phyloP scores from a whole-genome alignment of 2,113 vertebrate species.

The Emydocephalus ijimae region DNA sequence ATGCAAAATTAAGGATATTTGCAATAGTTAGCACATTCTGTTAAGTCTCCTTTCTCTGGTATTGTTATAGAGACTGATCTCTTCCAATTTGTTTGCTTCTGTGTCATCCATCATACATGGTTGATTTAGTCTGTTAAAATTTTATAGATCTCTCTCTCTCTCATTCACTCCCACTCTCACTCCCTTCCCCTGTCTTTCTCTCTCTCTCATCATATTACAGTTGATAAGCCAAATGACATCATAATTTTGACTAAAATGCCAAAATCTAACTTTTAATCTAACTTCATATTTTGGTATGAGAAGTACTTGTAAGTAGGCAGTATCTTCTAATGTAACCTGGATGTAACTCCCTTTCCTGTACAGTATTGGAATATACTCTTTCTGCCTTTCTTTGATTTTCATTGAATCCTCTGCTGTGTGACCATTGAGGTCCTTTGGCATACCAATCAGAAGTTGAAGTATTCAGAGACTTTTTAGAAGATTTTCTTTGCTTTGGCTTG shows the following conservation, averaged over 20 bases:
- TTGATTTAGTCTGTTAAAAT: background rate
- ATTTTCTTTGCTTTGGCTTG: background rate
- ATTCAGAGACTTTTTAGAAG: background rate
- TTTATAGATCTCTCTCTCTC: background rate
- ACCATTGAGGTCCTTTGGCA: background rate
- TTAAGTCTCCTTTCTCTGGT: background rate
- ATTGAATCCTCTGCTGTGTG: background rate
- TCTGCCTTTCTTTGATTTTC: background rate
- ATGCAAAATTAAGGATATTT: background rate
- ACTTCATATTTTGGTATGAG: background rate
- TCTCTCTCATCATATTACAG: background rate
- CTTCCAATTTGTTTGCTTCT: background rate
- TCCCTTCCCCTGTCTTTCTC: background rate
- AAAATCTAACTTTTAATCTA: background rate
- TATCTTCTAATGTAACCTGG: background rate
- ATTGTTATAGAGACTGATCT: background rate
- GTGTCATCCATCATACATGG: background rate
- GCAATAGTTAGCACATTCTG: background rate
- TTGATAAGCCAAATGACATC: background rate
- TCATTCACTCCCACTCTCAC: fast-evolving
- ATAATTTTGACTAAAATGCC: background rate
- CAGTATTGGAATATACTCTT: background rate
- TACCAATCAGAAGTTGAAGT: background rate
- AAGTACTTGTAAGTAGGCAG: background rate
- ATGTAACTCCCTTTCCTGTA: background rate